Base-by-base conservation (phyloP, 2,888 invertebrate genomes). In the Philaethria dido region DNA sequence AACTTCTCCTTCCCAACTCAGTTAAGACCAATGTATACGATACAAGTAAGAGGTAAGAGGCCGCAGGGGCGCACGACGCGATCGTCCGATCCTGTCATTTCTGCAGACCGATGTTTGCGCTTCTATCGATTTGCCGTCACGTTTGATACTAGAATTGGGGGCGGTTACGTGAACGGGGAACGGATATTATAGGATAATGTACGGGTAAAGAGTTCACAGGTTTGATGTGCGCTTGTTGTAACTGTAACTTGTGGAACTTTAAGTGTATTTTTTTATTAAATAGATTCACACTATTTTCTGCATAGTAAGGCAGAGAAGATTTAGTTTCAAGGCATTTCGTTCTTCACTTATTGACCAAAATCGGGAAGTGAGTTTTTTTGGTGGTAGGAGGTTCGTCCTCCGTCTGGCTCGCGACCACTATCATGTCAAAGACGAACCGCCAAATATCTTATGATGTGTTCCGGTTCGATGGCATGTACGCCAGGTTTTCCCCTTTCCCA, bases 41-140 rank as follows among this genome's bases (percentile, higher is more conserved):
- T 54, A 22, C 57, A 57, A 42, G 22, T 11, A 13, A 8, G 33
- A 52, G 22, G 22, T 11, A 13, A 8, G 33, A 52, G 22, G 70
- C 72, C 73, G 69, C 62, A 57, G 71, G 74, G 69, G 22, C 61
- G 68, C 75, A 74, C 74, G 74, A 72, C 68, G 61, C 65, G 68
- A 71, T 73, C 70, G 48, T 48, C 36, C 69, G 69, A 64, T 70
- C 74, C 75, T 71, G 72, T 75, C 77, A 75, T 77, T 78, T 75
- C 69, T 69, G 52, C 64, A 69, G 68, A 64, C 69, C 74, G 76
- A 72, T 78, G 75, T 77, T 77, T 77, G 77, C 74, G 71, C 72
- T 68, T 48, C 63, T 68, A 74, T 72, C 75, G 77, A 74, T 75
- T 76, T 72, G 72, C 71, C 77, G 77, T 77, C 79, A 78, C 78